Evolutionary conservation across 92 coral and sea anemone genomes (phyloP).

Genomic region (Bergia sp.): DNA sequence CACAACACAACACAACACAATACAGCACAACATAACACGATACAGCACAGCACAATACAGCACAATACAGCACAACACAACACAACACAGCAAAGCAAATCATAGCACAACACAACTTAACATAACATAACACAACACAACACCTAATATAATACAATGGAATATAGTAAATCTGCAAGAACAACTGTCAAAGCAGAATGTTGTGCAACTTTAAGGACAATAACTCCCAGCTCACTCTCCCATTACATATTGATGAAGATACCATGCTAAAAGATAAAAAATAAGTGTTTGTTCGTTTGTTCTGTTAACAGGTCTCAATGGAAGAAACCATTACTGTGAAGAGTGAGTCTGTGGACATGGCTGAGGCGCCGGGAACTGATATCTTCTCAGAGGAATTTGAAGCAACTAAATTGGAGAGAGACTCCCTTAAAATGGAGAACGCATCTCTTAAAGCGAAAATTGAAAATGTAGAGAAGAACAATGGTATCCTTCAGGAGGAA

Average conservation of each 20-base stretch:
- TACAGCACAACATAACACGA: no score
- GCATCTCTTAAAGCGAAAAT: slow-evolving; percentile 70
- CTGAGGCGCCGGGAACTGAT: slow-evolving; percentile 63
- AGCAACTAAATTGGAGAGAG: slow-evolving; percentile 68
- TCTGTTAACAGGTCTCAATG: slow-evolving; percentile 48
- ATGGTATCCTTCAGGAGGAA: slow-evolving; percentile 79
- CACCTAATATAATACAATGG: neutral
- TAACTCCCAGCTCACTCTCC: no score
- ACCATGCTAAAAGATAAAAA: neutral
- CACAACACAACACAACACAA: no score
- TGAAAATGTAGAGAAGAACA: slow-evolving; percentile 59
- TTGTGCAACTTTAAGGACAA: neutral
- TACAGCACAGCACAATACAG: no score
- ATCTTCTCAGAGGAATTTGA: slow-evolving; percentile 78
- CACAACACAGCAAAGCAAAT: neutral
- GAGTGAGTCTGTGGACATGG: slow-evolving; percentile 61
- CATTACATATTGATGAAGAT: no score
- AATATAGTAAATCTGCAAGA: no score
- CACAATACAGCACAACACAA: neutral
- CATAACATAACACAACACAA: neutral
- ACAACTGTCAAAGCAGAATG: neutral
- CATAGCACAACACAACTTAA: neutral
- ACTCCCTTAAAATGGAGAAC: slow-evolving; percentile 74
- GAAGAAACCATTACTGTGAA: slow-evolving; percentile 76
- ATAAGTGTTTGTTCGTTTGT: neutral